A percentile compares a stretch with the other conserved stretches of the same genome.
Conservation (phyloP, 2,888 invertebrate genomes). For the Andrena chrysosceles region DNA sequence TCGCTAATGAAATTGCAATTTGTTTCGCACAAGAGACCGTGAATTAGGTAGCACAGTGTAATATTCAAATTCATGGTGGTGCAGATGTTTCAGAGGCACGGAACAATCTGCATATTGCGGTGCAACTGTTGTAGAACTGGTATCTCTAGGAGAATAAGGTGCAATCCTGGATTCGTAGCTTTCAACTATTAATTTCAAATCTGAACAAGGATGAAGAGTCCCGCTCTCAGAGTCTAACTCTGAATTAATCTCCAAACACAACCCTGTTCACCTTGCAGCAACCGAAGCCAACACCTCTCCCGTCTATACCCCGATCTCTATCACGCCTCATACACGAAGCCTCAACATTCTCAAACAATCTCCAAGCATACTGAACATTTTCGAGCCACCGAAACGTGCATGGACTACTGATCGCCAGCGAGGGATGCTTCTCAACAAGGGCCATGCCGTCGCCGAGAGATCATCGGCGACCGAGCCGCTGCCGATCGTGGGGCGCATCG, state of each 20-base stretch:
- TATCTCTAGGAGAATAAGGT: not conserved
- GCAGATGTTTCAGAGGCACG: not conserved
- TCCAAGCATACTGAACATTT: slow-evolving; percentile 12
- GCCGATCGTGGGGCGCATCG: not conserved
- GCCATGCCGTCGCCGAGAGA: not conserved
- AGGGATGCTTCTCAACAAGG: slow-evolving; percentile 13
- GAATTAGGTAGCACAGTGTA: not conserved
- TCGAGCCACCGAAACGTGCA: slow-evolving; percentile 14
- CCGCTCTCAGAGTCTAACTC: too few relatives aligned
- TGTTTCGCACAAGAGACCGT: not conserved
- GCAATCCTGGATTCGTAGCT: not conserved
- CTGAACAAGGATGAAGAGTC: too few relatives aligned
- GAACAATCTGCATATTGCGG: slow-evolving; percentile 2
- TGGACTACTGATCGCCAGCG: slow-evolving; percentile 14
- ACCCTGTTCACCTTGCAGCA: not conserved
- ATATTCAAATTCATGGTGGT: not conserved
- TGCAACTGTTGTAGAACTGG: not conserved
- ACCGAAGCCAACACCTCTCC: not conserved
- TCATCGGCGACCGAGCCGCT: not conserved
- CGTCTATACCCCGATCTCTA: not conserved
- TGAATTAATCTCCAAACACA: too few relatives aligned
- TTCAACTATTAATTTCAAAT: not conserved
- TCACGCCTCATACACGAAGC: not conserved
- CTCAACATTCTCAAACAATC: not conserved
- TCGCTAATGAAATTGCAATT: slow-evolving; percentile 1